A percentile compares a stretch with the other conserved stretches of the same genome.
These are phyloP conservation scores for Momotus momota DNA, from an alignment of 2,797 vertebrate genomes.

Conservation along the genomic window DNA sequence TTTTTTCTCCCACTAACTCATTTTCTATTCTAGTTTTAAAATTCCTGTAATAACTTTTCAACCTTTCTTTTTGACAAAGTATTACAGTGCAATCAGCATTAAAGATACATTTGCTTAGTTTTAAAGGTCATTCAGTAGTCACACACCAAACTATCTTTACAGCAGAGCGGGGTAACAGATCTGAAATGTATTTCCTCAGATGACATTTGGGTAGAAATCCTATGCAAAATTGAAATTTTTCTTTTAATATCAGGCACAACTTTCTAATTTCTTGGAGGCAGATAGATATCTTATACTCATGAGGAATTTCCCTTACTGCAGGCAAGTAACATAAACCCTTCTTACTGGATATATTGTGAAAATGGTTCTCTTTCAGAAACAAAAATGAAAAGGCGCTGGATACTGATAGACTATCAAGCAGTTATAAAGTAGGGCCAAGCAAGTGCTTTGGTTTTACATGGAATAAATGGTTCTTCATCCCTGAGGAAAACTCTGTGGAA, in stretches of 20 bases:
- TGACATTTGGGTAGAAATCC: conserved; percentile 1
- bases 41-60: neutral
- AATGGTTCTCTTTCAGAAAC: neutral
- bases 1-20: neutral
- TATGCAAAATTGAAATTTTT: neutral
- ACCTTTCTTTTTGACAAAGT: conserved; percentile 1
- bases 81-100: neutral
- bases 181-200: neutral
- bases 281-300: neutral
- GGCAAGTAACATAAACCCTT: neutral
- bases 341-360: neutral
- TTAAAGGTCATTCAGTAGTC: conserved; percentile 34
- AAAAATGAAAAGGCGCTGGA: neutral
- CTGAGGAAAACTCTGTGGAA: neutral
- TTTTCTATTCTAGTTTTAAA: neutral
- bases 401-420: neutral
- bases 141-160: neutral
- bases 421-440: neutral
- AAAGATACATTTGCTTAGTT: conserved; percentile 6
- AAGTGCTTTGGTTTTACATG: neutral
- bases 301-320: neutral
- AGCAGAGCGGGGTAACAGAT: neutral
- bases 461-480: neutral
- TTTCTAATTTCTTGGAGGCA: neutral
- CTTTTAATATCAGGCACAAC: neutral